Evolutionary conservation across 2,888 invertebrate genomes (phyloP).

Genomic region (Matsumyia berberina): DNA sequence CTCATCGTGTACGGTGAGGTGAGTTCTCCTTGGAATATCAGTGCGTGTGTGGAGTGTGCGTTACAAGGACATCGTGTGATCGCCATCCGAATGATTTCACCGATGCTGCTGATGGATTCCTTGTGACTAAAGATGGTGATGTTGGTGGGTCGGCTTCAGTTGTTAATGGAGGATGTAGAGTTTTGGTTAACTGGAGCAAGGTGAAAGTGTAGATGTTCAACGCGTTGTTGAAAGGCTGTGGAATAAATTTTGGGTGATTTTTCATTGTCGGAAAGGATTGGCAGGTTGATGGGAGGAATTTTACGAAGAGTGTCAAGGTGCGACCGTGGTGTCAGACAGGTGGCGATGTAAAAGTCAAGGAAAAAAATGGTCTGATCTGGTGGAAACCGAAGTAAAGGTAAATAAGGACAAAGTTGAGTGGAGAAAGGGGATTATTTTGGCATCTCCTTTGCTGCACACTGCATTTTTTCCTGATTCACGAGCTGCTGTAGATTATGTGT

Average conservation of each 20-base stretch:
- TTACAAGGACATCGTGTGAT: conserved; percentile 60
- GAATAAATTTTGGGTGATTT: conserved; percentile 13
- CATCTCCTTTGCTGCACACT: too few species aligned
- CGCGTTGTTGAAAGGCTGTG: background rate
- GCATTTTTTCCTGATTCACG: too few species aligned
- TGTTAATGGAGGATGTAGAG: conserved; percentile 32
- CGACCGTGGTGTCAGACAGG: too few species aligned
- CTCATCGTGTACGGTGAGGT: conserved; percentile 46
- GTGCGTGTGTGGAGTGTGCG: conserved; percentile 21
- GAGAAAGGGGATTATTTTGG: too few species aligned
- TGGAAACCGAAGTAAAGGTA: background rate
- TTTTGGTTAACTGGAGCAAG: conserved; percentile 55
- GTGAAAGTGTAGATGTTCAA: conserved; percentile 26
- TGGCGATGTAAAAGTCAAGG: background rate
- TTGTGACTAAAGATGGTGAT: conserved; percentile 60
- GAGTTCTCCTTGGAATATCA: conserved; percentile 39
- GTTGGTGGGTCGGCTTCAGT: conserved; percentile 1
- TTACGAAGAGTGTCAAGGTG: background rate
- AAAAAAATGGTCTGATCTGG: background rate
- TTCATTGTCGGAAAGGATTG: conserved; percentile 8
- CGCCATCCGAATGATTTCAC: conserved; percentile 48
- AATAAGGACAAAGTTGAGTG: too few species aligned
- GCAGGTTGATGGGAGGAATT: conserved; percentile 7
- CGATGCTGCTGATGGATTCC: conserved; percentile 66
- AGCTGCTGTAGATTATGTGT: too few species aligned